phyloP scores from a whole-genome alignment of 2,888 invertebrate species.

The Dyspetes luteomarginatus region DNA sequence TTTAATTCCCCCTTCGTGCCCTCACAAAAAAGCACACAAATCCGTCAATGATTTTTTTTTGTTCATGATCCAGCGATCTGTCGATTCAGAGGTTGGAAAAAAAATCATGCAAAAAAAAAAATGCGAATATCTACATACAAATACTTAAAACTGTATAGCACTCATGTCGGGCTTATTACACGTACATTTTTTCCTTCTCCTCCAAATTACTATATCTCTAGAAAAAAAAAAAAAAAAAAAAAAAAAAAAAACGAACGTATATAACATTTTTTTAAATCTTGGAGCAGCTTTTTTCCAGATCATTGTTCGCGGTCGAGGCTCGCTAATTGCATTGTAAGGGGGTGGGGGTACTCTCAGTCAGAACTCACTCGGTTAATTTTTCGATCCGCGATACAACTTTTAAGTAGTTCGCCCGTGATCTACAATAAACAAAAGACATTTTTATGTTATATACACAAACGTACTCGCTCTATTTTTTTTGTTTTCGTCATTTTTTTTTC shows the following conservation, averaged over 20 bases:
- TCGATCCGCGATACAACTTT: conserved; percentile 21
- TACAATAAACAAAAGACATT: conserved; percentile 33
- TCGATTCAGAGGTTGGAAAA: not conserved
- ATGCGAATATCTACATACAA: conserved; percentile 39
- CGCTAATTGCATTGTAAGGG: not conserved
- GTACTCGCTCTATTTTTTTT: too few relatives aligned
- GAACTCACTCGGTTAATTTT: conserved; percentile 2
- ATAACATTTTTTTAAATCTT: conserved; percentile 21
- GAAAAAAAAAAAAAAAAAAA: conserved; percentile 51
- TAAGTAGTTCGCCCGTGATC: conserved; percentile 43
- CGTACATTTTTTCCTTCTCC: conserved; percentile 29
- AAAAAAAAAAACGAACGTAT: conserved; percentile 37
- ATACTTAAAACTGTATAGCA: conserved; percentile 63
- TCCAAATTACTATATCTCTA: conserved; percentile 50
- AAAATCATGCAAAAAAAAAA: conserved; percentile 9
- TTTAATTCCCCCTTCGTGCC: not conserved
- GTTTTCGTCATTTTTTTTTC: too few relatives aligned
- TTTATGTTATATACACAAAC: conserved; percentile 64
- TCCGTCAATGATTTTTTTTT: not conserved
- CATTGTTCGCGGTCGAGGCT: not conserved
- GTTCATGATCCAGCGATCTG: not conserved
- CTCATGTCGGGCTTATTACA: conserved; percentile 52
- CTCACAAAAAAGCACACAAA: too few relatives aligned
- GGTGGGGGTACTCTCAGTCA: conserved; percentile 22
- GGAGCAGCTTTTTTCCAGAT: conserved; percentile 13